A percentile compares a stretch with the other conserved stretches of the same genome.
phyloP scores from a whole-genome alignment of 2,797 vertebrate species.

The Columba guinea region DNA sequence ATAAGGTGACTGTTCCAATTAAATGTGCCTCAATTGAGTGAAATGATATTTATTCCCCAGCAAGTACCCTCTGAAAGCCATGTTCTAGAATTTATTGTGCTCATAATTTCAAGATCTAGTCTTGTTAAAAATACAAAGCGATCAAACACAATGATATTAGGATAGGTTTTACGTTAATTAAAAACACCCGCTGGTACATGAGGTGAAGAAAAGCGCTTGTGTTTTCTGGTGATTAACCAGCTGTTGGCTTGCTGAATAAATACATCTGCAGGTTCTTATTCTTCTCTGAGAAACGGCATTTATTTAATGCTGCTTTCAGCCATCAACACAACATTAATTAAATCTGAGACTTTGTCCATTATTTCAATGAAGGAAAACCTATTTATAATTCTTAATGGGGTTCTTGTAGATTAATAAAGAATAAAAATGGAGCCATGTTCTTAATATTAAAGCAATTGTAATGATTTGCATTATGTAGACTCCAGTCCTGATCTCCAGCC shows the following conservation, averaged over 20 bases:
- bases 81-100: not conserved
- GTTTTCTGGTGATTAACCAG: not conserved
- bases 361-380: not conserved
- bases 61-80: not conserved
- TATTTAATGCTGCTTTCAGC: not conserved
- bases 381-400: not conserved
- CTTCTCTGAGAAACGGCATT: fast-evolving
- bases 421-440: not conserved
- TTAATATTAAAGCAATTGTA: not conserved
- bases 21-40: not conserved
- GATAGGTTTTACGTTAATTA: not conserved
- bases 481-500: not conserved
- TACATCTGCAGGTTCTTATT: not conserved
- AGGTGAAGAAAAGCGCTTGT: not conserved
- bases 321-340: not conserved
- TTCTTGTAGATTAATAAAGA: not conserved
- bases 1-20: not conserved
- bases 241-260: not conserved
- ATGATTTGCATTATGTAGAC: too few species aligned
- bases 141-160: fast-evolving
- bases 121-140: not conserved
- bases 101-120: not conserved
- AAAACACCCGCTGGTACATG: not conserved
- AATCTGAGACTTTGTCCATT: not conserved
- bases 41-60: not conserved